Percentiles rank a stretch among this genome's conserved stretches.
Evolutionary conservation across 2,888 invertebrate genomes (phyloP).

Genomic region (Caenorhabditis sp.): DNA sequence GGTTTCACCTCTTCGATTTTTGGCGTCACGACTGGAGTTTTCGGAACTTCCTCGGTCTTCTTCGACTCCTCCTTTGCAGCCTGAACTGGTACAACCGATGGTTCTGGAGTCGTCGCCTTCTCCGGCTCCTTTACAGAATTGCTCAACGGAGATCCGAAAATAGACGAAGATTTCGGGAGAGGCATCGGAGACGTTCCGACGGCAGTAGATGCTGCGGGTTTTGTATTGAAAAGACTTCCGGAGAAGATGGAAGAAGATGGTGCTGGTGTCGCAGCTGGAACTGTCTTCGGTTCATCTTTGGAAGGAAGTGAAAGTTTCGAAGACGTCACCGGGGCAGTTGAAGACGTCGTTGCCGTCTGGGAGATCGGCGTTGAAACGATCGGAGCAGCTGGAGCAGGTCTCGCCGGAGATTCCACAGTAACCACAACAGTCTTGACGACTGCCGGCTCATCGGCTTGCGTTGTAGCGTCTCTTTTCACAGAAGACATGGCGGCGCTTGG

Average conservation of each 20-base stretch:
- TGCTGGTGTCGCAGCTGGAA: background rate
- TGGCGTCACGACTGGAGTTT: background rate
- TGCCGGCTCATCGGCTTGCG: slow-evolving; percentile 57
- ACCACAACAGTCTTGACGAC: slow-evolving; percentile 40
- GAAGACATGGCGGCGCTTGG: background rate
- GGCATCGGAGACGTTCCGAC: background rate
- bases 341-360: background rate
- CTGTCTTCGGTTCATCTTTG: slow-evolving; percentile 6
- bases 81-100: background rate
- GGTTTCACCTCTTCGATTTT: background rate
- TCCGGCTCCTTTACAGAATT: background rate
- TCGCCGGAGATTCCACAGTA: slow-evolving; percentile 44
- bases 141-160: background rate
- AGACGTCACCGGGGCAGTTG: slow-evolving; percentile 1
- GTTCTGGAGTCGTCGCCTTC: slow-evolving; percentile 8
- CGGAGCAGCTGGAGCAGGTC: slow-evolving; percentile 11
- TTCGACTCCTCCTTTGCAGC: background rate
- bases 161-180: background rate
- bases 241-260: slow-evolving; percentile 43
- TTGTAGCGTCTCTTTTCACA: slow-evolving; percentile 42
- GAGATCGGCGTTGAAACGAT: background rate
- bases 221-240: slow-evolving; percentile 26
- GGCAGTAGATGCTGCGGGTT: background rate
- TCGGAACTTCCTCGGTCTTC: background rate
- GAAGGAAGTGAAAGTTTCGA: background rate